phyloP scores from a whole-genome alignment of 2,888 invertebrate species.

The Hemithea aestivaria region DNA sequence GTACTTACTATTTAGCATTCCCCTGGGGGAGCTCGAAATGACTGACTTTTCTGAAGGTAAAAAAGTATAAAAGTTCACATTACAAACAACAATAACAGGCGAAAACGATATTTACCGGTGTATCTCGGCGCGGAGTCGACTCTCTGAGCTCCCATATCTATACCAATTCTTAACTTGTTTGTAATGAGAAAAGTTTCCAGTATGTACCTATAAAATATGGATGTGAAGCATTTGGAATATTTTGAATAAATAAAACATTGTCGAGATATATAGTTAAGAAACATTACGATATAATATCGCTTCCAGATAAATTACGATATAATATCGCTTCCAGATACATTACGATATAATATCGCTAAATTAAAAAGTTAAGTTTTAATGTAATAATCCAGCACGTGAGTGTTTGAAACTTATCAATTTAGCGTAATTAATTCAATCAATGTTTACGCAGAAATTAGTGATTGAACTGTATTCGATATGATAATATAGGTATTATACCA shows the following conservation, averaged over 20 bases:
- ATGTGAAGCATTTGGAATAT: constrained; percentile 33
- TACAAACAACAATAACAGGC: constrained; percentile 31
- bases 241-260: constrained; percentile 21
- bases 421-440: too few species aligned
- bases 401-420: too few species aligned
- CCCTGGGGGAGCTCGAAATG: constrained; percentile 21
- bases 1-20: constrained; percentile 25
- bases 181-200: constrained; percentile 42
- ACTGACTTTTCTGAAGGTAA: constrained; percentile 26
- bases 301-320: constrained; percentile 7
- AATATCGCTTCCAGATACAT: constrained; percentile 9
- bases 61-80: constrained; percentile 28
- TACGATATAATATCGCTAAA: constrained; percentile 3
- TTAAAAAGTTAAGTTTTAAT: too few species aligned
- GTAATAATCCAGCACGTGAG: too few species aligned
- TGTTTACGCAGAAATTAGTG: too few species aligned
- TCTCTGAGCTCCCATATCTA: constrained; percentile 30
- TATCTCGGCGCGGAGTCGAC: constrained; percentile 33
- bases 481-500: too few species aligned
- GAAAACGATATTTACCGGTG: constrained; percentile 30
- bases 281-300: too few species aligned
- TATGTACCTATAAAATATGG: constrained; percentile 14
- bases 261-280: too few species aligned
- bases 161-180: constrained; percentile 31
- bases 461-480: too few species aligned